Evolutionary conservation across 2,113 vertebrate species (phyloP), one percentile per base, ranked within the genome.

Genomic region (Taxidea taxus): DNA sequence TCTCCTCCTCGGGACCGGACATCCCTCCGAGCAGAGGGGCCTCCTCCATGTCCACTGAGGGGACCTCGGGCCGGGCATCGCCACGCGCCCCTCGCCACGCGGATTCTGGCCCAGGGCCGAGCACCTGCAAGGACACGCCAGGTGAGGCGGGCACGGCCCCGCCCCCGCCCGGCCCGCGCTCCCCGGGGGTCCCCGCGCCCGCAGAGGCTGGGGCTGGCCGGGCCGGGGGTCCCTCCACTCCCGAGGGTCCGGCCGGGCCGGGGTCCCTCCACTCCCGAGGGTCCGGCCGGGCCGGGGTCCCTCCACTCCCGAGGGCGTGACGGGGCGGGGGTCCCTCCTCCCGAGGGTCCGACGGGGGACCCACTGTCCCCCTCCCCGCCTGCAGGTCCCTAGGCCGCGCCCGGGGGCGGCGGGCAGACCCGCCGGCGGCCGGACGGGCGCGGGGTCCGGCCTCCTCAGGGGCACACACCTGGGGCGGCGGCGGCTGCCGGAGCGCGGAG

Each of bases 1-100:
- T 56, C 54, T 95, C 98, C 16, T 95, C 90, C 2, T 98, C 98
- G 0, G 91, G 91, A 47, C 81, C 27, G 27, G 97, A 44, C 95
- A 96, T 62, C 47, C 62, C 56, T 84, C 80, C 58, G 6, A 98
- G 72, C 64, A 96, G 56, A 4, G 96, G 72, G 78, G 74, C 64
- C 39, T 97, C 97, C 5, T 98, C 97, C 97, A 96, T 94, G 90
- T 62, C 49, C 34, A 27, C 37, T 1, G 34, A 6, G 25, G 64
- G n/a, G 21, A 8, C 12, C 29, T 20, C n/a, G 29, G 49, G 42
- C 39, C 4, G 9, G 37, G 84, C 62, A 18, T 44, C 75, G 4
- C 85, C 82, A 51, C 0, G 64, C 37, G 5, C 31, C 37, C 86
- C 23, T 68, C 44, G 20, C 34, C 6, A 7, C 23, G 18, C 10